phyloP scores from a whole-genome alignment of 37 sponge, comb jelly and placozoan genomes.

The Tethya wilhelma region DNA sequence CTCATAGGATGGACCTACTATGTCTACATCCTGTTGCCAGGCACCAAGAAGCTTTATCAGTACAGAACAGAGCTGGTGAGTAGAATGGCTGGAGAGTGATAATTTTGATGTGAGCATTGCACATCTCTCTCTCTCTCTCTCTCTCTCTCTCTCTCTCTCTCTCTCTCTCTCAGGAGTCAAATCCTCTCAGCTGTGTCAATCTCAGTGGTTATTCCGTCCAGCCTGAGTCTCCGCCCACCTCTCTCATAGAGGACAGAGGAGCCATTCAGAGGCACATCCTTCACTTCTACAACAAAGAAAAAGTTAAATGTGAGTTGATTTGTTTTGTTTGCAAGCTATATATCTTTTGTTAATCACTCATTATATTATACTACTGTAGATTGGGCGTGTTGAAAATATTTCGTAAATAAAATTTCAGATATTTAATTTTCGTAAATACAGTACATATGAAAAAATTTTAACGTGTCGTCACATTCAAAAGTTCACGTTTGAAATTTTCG shows the following conservation, averaged over 20 bases:
- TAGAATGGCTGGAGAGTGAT: not conserved
- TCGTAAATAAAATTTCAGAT: no score
- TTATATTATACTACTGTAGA: no score
- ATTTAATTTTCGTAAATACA: no score
- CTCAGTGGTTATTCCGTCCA: slow-evolving; percentile 41
- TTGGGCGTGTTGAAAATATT: no score
- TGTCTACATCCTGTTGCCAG: slow-evolving; percentile 54
- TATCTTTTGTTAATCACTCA: no score
- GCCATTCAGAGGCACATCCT: slow-evolving; percentile 26
- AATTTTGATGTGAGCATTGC: no score
- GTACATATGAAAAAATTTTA: no score
- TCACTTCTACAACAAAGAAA: slow-evolving; percentile 42
- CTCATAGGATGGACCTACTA: slow-evolving; percentile 60
- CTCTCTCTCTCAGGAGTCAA: slow-evolving; percentile 42
- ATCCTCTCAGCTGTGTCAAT: slow-evolving; percentile 31
- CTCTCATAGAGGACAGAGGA: not conserved
- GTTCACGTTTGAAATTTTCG: no score
- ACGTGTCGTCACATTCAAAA: no score
- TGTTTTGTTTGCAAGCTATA: no score
- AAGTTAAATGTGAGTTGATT: not conserved
- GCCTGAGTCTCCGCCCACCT: slow-evolving; percentile 37
- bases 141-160: not conserved
- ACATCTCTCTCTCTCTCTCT: not conserved
- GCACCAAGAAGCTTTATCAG: slow-evolving; percentile 60
- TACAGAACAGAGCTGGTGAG: slow-evolving; percentile 74